A percentile compares a stretch with the other conserved stretches of the same genome.
Evolutionary conservation across 2,113 vertebrate species (phyloP).

Genomic region (Channa argus): DNA sequence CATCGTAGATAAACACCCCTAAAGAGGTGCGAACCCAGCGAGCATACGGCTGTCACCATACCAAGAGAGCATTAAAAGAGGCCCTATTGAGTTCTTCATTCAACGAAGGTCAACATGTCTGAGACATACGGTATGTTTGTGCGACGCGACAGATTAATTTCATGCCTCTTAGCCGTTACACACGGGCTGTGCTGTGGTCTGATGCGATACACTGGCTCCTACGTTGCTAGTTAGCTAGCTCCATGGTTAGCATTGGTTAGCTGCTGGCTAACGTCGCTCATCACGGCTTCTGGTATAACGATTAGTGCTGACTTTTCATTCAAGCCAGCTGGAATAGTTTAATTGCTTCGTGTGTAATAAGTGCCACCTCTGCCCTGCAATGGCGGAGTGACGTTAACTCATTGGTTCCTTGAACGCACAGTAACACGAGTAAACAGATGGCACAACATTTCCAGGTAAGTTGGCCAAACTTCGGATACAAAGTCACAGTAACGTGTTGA

Average conservation of each 20-base stretch:
- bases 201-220: constrained; percentile 26
- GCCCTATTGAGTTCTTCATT: constrained; percentile 43
- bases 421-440: constrained; percentile 25
- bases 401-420: constrained; percentile 13
- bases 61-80: constrained; percentile 29
- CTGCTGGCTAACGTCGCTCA: constrained; percentile 20
- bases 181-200: constrained; percentile 1
- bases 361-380: background rate
- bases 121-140: constrained; percentile 85
- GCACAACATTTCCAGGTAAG: constrained; percentile 33
- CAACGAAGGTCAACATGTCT: constrained; percentile 82
- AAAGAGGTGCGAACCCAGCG: constrained; percentile 47
- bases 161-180: constrained; percentile 21
- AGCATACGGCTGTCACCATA: constrained; percentile 26
- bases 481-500: background rate
- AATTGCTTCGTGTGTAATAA: background rate
- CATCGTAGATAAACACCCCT: constrained; percentile 65
- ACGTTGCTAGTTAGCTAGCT: constrained; percentile 51
- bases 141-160: constrained; percentile 3
- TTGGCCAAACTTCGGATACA: constrained; percentile 51
- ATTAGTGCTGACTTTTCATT: background rate
- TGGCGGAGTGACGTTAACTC: background rate
- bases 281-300: background rate
- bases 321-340: rapidly evolving
- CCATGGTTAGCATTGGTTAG: constrained; percentile 26